phyloP scores from a whole-genome alignment of 2,113 vertebrate genomes.

The Ahaetulla prasina region DNA sequence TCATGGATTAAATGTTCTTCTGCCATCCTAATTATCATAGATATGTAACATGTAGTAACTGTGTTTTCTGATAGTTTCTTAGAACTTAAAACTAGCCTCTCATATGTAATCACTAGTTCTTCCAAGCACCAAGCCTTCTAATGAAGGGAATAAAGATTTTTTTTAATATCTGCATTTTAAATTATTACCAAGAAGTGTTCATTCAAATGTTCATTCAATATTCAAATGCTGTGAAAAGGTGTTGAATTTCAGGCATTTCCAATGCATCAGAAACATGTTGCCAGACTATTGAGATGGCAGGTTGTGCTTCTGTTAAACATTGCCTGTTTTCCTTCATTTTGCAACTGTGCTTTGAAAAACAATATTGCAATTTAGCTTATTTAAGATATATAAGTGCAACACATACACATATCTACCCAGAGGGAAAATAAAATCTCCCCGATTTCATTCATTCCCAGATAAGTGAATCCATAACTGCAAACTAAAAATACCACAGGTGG shows the following conservation, averaged over 20 bases:
- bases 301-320: background rate
- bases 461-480: background rate
- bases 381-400: background rate
- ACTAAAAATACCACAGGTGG: background rate
- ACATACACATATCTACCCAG: background rate
- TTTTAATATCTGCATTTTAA: slow-evolving; percentile 8
- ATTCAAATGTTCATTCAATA: background rate
- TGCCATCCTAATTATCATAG: slow-evolving; percentile 40
- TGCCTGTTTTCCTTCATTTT: slow-evolving; percentile 6
- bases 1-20: slow-evolving; percentile 53
- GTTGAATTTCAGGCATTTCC: background rate
- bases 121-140: background rate
- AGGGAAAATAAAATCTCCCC: background rate
- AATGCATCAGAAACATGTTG: background rate
- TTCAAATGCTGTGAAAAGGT: background rate
- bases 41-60: slow-evolving; percentile 25
- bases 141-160: slow-evolving; percentile 3
- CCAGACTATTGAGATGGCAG: background rate
- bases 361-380: background rate
- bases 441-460: background rate
- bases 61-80: slow-evolving; percentile 25
- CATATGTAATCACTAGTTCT: slow-evolving; percentile 12
- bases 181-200: background rate
- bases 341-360: background rate
- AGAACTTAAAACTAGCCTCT: rapidly evolving